Evolutionary conservation across 2,888 invertebrate species (phyloP).

Genomic region (Phaedon cochleariae): DNA sequence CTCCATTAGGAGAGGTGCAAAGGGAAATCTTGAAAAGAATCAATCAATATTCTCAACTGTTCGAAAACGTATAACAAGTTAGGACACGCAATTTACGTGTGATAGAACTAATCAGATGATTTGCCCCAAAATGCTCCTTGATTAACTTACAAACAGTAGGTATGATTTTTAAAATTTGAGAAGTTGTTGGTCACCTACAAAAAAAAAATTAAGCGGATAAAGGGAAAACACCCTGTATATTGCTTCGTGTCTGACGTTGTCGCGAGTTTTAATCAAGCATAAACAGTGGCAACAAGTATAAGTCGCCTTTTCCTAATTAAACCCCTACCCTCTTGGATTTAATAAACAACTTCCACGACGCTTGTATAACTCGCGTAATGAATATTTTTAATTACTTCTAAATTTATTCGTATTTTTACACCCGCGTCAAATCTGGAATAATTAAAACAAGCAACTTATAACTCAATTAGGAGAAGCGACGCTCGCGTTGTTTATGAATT

Average conservation of each 20-base stretch:
- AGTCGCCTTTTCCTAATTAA: slow-evolving; percentile 30
- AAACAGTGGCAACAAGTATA: slow-evolving; percentile 24
- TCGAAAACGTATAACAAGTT: no score
- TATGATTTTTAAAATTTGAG: no score
- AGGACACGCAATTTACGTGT: no score
- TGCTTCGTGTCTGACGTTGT: no score
- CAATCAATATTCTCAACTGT: no score
- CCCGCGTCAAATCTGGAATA: slow-evolving; percentile 28
- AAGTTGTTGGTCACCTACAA: no score
- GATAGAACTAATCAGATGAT: no score
- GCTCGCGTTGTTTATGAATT: slow-evolving; percentile 40
- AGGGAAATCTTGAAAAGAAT: no score
- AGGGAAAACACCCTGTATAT: neutral
- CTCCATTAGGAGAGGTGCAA: no score
- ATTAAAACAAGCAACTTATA: slow-evolving; percentile 48
- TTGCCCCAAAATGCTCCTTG: no score
- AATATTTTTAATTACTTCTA: slow-evolving; percentile 33
- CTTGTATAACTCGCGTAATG: slow-evolving; percentile 20
- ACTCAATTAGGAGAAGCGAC: slow-evolving; percentile 46
- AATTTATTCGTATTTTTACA: slow-evolving; percentile 32
- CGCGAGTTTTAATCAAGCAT: neutral
- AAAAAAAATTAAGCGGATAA: no score
- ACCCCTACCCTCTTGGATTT: slow-evolving; percentile 22
- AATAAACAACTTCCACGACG: slow-evolving; percentile 28
- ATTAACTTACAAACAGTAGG: no score